These are phyloP conservation scores for Gasteruption jaculator DNA, from an alignment of 2,888 invertebrate genomes.

Conservation along the genomic window DNA sequence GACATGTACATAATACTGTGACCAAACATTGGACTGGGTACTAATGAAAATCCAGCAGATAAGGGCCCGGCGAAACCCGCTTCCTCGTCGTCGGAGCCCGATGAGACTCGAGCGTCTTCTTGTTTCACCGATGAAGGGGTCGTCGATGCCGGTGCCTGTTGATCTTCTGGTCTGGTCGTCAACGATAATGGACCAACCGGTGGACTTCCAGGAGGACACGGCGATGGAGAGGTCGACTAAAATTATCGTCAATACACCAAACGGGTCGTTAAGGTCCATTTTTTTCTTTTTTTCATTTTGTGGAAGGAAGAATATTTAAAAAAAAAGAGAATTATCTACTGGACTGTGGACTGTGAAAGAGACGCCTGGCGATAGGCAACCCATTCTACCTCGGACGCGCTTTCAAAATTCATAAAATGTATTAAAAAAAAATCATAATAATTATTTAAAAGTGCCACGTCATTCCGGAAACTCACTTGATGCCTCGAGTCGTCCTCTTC, in stretches of 20 bases:
- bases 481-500: conserved; percentile 56
- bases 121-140: conserved; percentile 42
- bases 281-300: neutral
- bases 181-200: conserved; percentile 45
- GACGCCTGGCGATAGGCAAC: no score
- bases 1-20: conserved; percentile 92
- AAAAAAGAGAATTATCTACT: no score
- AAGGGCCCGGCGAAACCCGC: conserved; percentile 54
- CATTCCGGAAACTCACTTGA: conserved; percentile 47
- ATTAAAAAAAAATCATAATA: no score
- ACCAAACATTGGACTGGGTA: conserved; percentile 83
- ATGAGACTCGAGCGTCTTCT: conserved; percentile 45
- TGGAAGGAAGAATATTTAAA: neutral
- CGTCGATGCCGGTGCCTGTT: conserved; percentile 39
- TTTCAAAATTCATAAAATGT: no score
- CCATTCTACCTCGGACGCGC: no score
- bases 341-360: no score
- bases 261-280: neutral
- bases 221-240: conserved; percentile 46
- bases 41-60: conserved; percentile 70
- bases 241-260: neutral
- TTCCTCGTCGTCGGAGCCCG: conserved; percentile 58
- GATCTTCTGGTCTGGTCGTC: conserved; percentile 47
- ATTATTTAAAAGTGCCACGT: no score
- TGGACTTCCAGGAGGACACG: conserved; percentile 45